These are phyloP conservation scores for Microcebus jonahi DNA, from an alignment of 2,113 vertebrate genomes.

Conservation along the genomic window DNA sequence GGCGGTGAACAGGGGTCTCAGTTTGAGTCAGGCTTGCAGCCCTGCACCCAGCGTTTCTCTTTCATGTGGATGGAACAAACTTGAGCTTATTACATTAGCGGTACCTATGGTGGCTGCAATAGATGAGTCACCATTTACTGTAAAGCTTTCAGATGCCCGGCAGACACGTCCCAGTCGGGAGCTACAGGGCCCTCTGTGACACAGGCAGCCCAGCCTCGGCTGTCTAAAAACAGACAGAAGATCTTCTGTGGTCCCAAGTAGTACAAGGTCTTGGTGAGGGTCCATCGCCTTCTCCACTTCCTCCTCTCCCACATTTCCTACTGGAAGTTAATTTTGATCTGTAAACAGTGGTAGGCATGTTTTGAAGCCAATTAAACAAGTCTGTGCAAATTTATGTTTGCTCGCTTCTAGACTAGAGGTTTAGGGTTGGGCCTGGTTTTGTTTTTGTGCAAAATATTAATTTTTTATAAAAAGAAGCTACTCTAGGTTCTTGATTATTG, in stretches of 20 bases:
- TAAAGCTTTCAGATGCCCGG: conserved; percentile 84
- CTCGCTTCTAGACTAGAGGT: conserved; percentile 45
- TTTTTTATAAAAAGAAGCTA: not conserved
- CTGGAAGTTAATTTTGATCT: conserved; percentile 67
- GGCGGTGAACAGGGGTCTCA: conserved; percentile 52
- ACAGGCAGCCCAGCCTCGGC: not conserved
- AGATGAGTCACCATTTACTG: conserved; percentile 87
- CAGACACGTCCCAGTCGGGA: conserved; percentile 51
- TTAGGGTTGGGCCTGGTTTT: conserved; percentile 32
- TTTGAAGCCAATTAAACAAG: conserved; percentile 72
- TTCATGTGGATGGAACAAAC: conserved; percentile 85
- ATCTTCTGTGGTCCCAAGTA: not conserved
- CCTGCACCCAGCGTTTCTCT: conserved; percentile 29
- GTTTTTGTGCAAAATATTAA: not conserved
- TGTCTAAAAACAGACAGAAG: not conserved
- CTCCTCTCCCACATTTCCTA: not conserved
- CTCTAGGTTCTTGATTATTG: conserved; percentile 20
- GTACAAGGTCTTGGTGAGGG: conserved; percentile 55
- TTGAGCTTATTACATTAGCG: conserved; percentile 78
- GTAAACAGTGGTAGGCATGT: conserved; percentile 38
- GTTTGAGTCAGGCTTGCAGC: conserved; percentile 75
- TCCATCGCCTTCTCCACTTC: not conserved
- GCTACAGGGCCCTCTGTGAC: not conserved
- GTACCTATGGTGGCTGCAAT: conserved; percentile 61
- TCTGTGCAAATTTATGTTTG: conserved; percentile 71